These are phyloP conservation scores for Botia kubotai DNA, from an alignment of 2,797 vertebrate genomes.

Conservation along the genomic window DNA sequence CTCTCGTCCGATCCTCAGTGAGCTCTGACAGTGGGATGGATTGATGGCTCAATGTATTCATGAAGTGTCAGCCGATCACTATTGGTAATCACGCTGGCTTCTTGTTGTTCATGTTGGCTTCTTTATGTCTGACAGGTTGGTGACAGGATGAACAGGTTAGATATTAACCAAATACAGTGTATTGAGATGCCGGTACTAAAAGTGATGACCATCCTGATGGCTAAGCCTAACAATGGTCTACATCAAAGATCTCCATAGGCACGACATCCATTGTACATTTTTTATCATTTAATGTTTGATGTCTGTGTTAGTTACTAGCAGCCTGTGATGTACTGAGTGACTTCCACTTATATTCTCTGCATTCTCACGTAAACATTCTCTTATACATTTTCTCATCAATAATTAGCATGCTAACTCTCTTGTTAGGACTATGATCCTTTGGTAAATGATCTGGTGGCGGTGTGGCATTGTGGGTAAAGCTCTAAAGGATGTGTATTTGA, in stretches of 20 bases:
- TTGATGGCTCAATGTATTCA: conserved; percentile 67
- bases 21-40: conserved; percentile 43
- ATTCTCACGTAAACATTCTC: not conserved
- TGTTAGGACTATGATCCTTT: too few species aligned
- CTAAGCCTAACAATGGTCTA: conserved; percentile 72
- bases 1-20: conserved; percentile 40
- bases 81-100: conserved; percentile 66
- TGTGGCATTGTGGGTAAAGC: too few species aligned
- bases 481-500: too few species aligned
- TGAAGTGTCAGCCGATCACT: conserved; percentile 74
- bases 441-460: too few species aligned
- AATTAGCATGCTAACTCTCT: too few species aligned
- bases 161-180: conserved; percentile 72
- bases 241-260: conserved; percentile 67
- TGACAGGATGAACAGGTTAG: conserved; percentile 76
- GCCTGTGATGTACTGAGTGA: not conserved
- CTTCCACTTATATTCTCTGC: not conserved
- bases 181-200: conserved; percentile 39
- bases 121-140: conserved; percentile 68
- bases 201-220: conserved; percentile 62
- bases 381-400: too few species aligned
- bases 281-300: conserved; percentile 23
- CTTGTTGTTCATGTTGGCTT: too few species aligned
- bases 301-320: not conserved
- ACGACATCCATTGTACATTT: not conserved